Evolutionary conservation across 2,797 vertebrate genomes (phyloP), one percentile per base, ranked within the genome.

Genomic region (Dipus sagitta): DNA sequence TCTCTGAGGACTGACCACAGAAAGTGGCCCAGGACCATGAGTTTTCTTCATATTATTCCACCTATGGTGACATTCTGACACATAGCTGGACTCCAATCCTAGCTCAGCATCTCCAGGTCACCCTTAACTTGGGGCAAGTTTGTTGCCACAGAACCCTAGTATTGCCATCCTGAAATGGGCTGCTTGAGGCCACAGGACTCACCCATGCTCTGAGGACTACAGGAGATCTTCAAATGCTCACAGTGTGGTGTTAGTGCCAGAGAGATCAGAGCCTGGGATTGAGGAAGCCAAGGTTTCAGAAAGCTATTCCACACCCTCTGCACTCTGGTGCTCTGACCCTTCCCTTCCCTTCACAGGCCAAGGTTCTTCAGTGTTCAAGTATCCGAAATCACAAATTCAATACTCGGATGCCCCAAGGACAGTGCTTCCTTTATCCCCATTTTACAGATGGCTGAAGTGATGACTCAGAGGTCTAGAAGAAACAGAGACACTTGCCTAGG

Each of bases 371-470:
- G 3, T 5, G 10, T 23, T 6, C 23, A 8, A 67, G 20, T 13
- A 20, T 38, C 32, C 28, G 21, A 17, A 62, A 3, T 42, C 30
- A 21, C 34, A 88, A 30, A 52, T 70, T 28, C 42, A 54, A 54
- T 26, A 47, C 28, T 52, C 47, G 8, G 10, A 34, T 86, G 68
- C 13, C 70, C 64, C 0, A 1, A 81, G 23, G 34, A 21, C 30
- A 38, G 60, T 15, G 8, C n/a, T 34, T 4, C 58, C 38, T 71
- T 18, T 2, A 23, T 38, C 18, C 81, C 88, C 92, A 84, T 79
- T 94, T 91, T n/a, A 52, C 34, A 87, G 92, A 72, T 30, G 82
- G 91, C 77, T 28, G 71, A 42, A 94, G 34, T 0, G 2, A 92
- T 68, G 34, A 38, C 64, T n/a, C 6, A 2, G 0, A 9, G 54